These are phyloP conservation scores for Enteromius anoplus DNA, from an alignment of 2,797 vertebrate genomes.

Conservation along the genomic window DNA sequence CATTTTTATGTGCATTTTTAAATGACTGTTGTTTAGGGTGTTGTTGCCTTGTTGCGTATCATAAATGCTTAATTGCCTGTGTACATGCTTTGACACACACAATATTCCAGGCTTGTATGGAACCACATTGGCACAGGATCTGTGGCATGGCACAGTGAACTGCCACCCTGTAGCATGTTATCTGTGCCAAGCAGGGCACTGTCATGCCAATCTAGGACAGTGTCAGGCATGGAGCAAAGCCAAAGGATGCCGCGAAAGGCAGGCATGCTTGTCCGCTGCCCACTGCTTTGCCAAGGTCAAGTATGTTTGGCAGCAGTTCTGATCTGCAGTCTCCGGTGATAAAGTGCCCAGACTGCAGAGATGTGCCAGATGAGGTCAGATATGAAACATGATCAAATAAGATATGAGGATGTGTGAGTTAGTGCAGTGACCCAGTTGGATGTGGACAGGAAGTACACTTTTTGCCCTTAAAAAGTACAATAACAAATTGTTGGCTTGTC, in stretches of 20 bases:
- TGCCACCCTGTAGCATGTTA: conserved; percentile 51
- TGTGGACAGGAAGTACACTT: background rate
- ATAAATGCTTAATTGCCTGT: conserved; percentile 48
- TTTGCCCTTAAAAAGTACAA: background rate
- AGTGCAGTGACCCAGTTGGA: conserved; percentile 30
- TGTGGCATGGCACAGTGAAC: conserved; percentile 42
- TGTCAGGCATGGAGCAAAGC: conserved; percentile 50
- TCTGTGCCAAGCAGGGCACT: conserved; percentile 53
- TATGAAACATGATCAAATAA: conserved; percentile 35
- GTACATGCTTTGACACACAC: conserved; percentile 48
- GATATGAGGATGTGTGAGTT: conserved; percentile 18
- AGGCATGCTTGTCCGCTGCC: conserved; percentile 48
- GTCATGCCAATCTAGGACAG: conserved; percentile 54
- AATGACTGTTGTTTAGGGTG: conserved; percentile 16
- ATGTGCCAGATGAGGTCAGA: conserved; percentile 29
- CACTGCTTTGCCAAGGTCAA: conserved; percentile 62
- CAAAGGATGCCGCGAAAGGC: conserved; percentile 53
- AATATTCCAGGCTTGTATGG: conserved; percentile 53
- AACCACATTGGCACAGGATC: conserved; percentile 44
- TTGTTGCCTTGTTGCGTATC: conserved; percentile 1
- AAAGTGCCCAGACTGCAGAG: conserved; percentile 29
- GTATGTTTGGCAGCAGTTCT: conserved; percentile 59
- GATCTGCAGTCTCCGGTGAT: conserved; percentile 46
- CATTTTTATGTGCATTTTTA: background rate
- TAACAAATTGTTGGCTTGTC: conserved; percentile 1